These are phyloP conservation scores for Sinosuthora webbiana DNA, from an alignment of 2,113 vertebrate species.

Conservation along the genomic window DNA sequence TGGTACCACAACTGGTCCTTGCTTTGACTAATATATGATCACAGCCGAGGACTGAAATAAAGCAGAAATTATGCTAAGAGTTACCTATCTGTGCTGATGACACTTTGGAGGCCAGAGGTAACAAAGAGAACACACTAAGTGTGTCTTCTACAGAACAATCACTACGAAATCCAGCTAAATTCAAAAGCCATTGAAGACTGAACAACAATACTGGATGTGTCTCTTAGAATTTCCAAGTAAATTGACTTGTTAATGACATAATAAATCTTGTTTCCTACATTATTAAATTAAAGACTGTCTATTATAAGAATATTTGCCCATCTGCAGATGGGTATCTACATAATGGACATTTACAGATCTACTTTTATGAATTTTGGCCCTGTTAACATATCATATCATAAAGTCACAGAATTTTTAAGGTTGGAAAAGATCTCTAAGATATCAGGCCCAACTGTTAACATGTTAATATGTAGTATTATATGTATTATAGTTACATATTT, in stretches of 20 bases:
- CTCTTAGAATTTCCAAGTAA: not conserved
- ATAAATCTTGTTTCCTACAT: not conserved
- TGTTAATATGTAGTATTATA: not conserved
- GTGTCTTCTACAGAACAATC: not conserved
- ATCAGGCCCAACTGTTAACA: not conserved
- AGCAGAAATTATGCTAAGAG: not conserved
- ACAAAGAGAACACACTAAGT: not conserved
- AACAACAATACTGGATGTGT: not conserved
- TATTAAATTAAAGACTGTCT: not conserved
- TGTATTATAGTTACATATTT: not conserved
- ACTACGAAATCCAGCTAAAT: not conserved
- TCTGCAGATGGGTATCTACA: not conserved
- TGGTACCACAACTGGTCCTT: not conserved
- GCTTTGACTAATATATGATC: constrained; percentile 2
- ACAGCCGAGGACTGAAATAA: not conserved
- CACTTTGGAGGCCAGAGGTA: not conserved
- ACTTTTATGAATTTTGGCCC: not conserved
- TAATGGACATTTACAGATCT: not conserved
- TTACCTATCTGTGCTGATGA: not conserved
- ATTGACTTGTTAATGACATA: not conserved
- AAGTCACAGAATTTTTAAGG: not conserved
- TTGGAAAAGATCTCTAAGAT: not conserved
- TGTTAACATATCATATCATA: not conserved
- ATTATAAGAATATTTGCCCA: not conserved
- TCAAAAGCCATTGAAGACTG: not conserved